Evolutionary conservation across 2,113 vertebrate genomes (phyloP).

Genomic region (Periophthalmus modestus): DNA sequence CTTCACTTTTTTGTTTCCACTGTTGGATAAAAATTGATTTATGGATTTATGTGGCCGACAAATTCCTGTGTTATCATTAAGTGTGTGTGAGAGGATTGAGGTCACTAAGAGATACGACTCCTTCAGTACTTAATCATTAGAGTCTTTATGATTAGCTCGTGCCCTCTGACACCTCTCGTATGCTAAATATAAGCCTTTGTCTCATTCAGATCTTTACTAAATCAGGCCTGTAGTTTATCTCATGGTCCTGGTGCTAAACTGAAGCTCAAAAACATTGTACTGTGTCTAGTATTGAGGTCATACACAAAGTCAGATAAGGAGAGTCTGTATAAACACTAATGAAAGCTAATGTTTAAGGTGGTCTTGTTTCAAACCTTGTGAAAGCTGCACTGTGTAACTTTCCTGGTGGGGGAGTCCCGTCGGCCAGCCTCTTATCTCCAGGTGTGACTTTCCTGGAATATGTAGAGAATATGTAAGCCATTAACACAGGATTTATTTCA

Average conservation of each 20-base stretch:
- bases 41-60: neutral
- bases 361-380: neutral
- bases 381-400: too few species aligned
- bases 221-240: constrained; percentile 1
- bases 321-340: neutral
- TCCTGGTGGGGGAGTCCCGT: too few species aligned
- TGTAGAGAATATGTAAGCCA: too few species aligned
- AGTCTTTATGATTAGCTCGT: constrained; percentile 26
- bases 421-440: too few species aligned
- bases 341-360: neutral
- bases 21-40: neutral
- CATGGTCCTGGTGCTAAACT: neutral
- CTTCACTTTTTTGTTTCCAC: neutral
- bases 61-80: neutral
- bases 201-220: constrained; percentile 13
- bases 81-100: neutral
- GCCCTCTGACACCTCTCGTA: neutral
- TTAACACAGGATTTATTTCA: too few species aligned
- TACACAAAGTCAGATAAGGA: neutral
- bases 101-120: constrained; percentile 22
- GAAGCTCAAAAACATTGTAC: neutral
- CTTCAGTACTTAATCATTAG: constrained; percentile 49
- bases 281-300: neutral
- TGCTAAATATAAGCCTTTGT: neutral
- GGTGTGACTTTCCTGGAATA: too few species aligned